Evolutionary conservation across 1,140 invertebrate species (phyloP).

Genomic region (Diachasmimorpha longicaudata): DNA sequence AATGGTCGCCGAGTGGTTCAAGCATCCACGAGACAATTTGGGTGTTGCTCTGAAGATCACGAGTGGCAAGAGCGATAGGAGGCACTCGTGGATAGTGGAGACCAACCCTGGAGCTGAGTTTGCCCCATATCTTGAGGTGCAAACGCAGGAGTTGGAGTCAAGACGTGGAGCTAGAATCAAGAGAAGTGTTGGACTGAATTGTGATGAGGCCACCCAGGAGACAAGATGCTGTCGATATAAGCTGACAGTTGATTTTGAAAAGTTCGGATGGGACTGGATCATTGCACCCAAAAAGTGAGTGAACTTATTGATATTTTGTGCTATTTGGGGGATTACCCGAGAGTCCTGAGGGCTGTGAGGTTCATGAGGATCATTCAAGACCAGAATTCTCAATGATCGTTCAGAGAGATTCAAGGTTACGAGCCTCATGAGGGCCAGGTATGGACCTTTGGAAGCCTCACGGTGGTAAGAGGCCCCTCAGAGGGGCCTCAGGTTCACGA

Average conservation of each 20-base stretch:
- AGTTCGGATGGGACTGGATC: conserved; percentile 98
- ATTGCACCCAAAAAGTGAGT: conserved; percentile 85
- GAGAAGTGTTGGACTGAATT: conserved; percentile 79
- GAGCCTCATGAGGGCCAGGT: too few relatives aligned
- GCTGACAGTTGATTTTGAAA: conserved; percentile 93
- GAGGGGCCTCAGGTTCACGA: too few relatives aligned
- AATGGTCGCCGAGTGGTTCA: conserved; percentile 79
- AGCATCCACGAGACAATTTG: conserved; percentile 72
- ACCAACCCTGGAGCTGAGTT: conserved; percentile 56
- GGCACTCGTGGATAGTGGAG: conserved; percentile 50
- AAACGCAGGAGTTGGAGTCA: conserved; percentile 81
- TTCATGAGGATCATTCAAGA: too few relatives aligned
- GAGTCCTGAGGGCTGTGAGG: too few relatives aligned
- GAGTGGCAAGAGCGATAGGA: conserved; percentile 39
- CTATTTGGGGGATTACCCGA: too few relatives aligned
- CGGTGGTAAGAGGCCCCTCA: too few relatives aligned
- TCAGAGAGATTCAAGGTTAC: too few relatives aligned
- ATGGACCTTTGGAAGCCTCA: too few relatives aligned
- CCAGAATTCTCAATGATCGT: too few relatives aligned
- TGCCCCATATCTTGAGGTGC: conserved; percentile 71
- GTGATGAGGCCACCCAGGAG: conserved; percentile 79
- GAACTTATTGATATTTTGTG: too few relatives aligned
- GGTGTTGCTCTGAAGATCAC: conserved; percentile 75
- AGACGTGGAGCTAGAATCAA: conserved; percentile 69
- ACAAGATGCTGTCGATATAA: conserved; percentile 88